Evolutionary conservation across 2,113 vertebrate species (phyloP).

Genomic region (Lagopus muta): DNA sequence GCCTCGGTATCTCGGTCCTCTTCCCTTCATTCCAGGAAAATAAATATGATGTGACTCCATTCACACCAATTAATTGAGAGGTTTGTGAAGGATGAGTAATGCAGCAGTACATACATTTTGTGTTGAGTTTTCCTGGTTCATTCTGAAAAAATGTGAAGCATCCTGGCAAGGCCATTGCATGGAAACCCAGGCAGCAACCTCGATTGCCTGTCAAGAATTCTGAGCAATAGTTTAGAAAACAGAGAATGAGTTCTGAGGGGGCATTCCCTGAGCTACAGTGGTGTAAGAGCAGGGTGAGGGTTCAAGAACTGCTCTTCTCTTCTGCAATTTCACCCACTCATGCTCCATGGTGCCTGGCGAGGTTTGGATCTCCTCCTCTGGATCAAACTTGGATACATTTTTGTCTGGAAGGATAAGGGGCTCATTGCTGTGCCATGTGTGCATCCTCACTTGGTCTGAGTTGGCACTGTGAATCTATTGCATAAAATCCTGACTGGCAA

Average conservation of each 20-base stretch:
- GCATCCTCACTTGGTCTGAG: background rate
- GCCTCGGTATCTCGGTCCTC: background rate
- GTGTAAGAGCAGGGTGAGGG: background rate
- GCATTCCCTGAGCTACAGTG: background rate
- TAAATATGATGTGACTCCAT: background rate
- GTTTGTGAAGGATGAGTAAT: background rate
- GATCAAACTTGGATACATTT: background rate
- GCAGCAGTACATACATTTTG: background rate
- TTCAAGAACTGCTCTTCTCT: rapidly evolving
- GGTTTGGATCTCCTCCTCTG: background rate
- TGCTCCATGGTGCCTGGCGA: background rate
- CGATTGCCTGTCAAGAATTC: background rate
- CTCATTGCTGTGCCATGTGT: background rate
- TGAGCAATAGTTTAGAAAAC: background rate
- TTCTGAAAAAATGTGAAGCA: background rate
- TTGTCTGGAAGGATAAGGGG: background rate
- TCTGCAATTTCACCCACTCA: background rate
- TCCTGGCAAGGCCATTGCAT: background rate
- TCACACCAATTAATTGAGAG: background rate
- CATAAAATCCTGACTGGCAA: constrained; percentile 8
- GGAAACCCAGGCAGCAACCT: background rate
- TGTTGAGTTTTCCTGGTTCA: background rate
- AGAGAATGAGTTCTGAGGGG: background rate
- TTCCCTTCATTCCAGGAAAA: background rate
- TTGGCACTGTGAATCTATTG: background rate